phyloP scores from a whole-genome alignment of 2,113 vertebrate species.

The Microcebus lehilahytsara region DNA sequence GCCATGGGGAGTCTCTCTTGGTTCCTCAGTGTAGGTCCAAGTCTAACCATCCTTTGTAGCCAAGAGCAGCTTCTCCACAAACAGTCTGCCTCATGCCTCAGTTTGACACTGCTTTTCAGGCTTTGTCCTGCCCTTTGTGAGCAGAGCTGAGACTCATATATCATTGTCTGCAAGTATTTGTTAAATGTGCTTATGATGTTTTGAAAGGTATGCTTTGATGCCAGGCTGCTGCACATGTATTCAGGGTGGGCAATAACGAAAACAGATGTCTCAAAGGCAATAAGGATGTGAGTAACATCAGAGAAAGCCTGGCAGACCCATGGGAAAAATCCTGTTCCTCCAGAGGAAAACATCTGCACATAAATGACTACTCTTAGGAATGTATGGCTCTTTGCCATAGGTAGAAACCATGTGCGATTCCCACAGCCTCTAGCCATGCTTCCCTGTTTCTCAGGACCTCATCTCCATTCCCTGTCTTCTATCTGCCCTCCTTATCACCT shows the following conservation, averaged over 20 bases:
- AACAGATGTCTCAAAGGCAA: neutral
- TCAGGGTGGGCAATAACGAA: neutral
- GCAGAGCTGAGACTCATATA: neutral
- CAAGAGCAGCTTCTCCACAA: neutral
- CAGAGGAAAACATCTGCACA: neutral
- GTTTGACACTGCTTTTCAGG: neutral
- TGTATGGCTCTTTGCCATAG: neutral
- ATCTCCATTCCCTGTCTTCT: neutral
- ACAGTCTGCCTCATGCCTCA: neutral
- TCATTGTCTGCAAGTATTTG: neutral
- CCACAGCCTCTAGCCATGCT: neutral
- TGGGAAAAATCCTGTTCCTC: neutral
- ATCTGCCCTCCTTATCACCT: rapidly evolving
- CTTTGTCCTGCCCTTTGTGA: neutral
- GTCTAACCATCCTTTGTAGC: neutral
- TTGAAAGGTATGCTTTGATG: neutral
- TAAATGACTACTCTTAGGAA: neutral
- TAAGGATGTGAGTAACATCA: neutral
- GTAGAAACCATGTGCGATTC: neutral
- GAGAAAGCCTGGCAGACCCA: neutral
- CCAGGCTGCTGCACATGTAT: neutral
- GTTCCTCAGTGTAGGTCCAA: rapidly evolving
- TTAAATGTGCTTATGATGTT: neutral
- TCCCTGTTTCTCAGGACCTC: no score
- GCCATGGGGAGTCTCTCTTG: neutral